Conservation (phyloP, 1,140 invertebrate genomes). For the Mercenaria mercenaria region DNA sequence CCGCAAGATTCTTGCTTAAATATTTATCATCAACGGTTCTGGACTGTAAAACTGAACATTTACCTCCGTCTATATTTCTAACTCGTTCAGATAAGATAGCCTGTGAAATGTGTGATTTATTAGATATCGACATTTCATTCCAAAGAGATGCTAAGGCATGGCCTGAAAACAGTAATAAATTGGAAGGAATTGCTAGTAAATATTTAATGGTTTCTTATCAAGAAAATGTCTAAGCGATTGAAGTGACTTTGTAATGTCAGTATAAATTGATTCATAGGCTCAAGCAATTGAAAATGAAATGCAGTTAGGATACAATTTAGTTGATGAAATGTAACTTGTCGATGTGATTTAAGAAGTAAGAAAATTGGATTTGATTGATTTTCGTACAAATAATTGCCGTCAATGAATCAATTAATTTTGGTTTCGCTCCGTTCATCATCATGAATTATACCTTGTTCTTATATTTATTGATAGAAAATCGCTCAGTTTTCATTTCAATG, state of each 20-base stretch:
- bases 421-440: too few relatives aligned
- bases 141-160: not conserved
- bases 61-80: not conserved
- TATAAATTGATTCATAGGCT: not conserved
- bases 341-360: too few relatives aligned
- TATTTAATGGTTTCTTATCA: conserved; percentile 29
- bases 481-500: too few relatives aligned
- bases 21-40: not conserved
- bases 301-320: not conserved
- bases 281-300: not conserved
- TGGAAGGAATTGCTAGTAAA: conserved; percentile 15
- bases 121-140: not conserved
- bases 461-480: too few relatives aligned
- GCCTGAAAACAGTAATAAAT: conserved; percentile 13
- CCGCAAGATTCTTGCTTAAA: not conserved
- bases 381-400: too few relatives aligned
- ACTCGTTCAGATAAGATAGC: not conserved
- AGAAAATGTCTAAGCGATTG: not conserved
- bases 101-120: not conserved
- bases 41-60: not conserved
- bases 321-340: too few relatives aligned
- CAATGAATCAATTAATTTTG: too few relatives aligned
- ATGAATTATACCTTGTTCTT: too few relatives aligned
- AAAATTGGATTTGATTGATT: too few relatives aligned
- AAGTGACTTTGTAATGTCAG: not conserved